Evolutionary conservation across 2,888 invertebrate species (phyloP), one percentile per base, ranked within the genome.

Genomic region (Scrobipalpa costella): DNA sequence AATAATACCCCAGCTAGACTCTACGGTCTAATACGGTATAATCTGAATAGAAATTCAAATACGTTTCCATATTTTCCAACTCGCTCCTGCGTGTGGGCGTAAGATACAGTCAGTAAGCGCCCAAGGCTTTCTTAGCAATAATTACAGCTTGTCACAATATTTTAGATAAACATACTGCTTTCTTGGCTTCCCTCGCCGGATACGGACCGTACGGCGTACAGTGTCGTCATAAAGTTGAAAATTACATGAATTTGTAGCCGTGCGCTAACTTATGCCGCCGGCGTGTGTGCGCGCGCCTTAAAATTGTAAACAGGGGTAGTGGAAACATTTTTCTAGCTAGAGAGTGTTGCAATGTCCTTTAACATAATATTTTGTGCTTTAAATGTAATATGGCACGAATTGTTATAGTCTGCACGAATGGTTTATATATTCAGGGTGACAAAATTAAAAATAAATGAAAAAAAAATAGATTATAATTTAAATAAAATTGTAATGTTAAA

Each of bases 151-250:
- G 50, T 50, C 50, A 11, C 50, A 19, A 21, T 50, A 50, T 50
- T 50, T 50, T 19, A 21, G 21, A 50, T 50, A 50, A 50, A 50
- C 50, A 50, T 2, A 50, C 50, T 50, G 50, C 11, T 50, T 50
- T 50, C 50, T 50, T 50, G 50, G 50, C 50, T 15, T 50, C 2
- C 15, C 0, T 9, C 50, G 8, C 50, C 21, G 50, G 21, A 50
- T 21, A 19, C 50, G 19, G 21, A 50, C 50, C 21, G 21, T 21
- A 5, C 27, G 5, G 27, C 21, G 21, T 21, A 5, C 27, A 27
- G 27, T 27, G 21, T 9, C 17, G 21, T 50, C 50, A 11, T 50
- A 50, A 50, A 50, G 50, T 50, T 50, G 17, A 21, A 50, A 50
- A 50, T 50, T 50, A 17, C 19, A 21, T 21, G 50, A 19, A 5